Base-by-base conservation (phyloP, 2,888 invertebrate species). In the Protophormia terraenovae region DNA sequence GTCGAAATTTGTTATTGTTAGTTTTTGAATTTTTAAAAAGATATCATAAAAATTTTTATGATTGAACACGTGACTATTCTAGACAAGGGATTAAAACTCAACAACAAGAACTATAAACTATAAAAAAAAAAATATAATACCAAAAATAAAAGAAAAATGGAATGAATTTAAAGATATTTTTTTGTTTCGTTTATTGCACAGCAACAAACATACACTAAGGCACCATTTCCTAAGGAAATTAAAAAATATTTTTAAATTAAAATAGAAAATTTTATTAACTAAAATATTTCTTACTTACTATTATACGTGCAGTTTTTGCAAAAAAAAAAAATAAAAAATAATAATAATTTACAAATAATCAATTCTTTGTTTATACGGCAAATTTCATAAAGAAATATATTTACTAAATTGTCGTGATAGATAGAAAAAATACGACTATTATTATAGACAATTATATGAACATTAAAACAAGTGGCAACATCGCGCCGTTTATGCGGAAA, bases 11-110 rank as follows among this genome's bases (percentile, higher is more conserved):
- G 24, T 22, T 67, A 67, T 58, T 58, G n/a, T 72, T 62, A 29
- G 29, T 35, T 78, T 83, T 66, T 62, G 16, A 73, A 53, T 35
- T 75, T 73, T 84, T 72, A 50, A 71, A 66, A 72, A 71, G 76
- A 22, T 14, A 50, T 66, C 58, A 80, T 84, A 78, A 84, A 80
- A 58, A 72, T n/a, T 72, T 71, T 76, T 80, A 84, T 72, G 72
- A 84, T 80, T 80, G 50, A 77, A 72, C 80, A 84, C 80, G 76
- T 80, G 84, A 84, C 80, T 84, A 67, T 62, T 53, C 55, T 35
- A 64, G 22, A 41, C 73, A 19, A 58, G 80, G 66, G 47, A 80
- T 29, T 80, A 27, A 19, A 67, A 62, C 29, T 47, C 35, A 19
- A 73, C 22, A 80, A 73, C 45, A 66, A 47, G 35, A 60, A 38